Conservation (phyloP, 2,888 invertebrate genomes). For the Chouioia cunea region DNA sequence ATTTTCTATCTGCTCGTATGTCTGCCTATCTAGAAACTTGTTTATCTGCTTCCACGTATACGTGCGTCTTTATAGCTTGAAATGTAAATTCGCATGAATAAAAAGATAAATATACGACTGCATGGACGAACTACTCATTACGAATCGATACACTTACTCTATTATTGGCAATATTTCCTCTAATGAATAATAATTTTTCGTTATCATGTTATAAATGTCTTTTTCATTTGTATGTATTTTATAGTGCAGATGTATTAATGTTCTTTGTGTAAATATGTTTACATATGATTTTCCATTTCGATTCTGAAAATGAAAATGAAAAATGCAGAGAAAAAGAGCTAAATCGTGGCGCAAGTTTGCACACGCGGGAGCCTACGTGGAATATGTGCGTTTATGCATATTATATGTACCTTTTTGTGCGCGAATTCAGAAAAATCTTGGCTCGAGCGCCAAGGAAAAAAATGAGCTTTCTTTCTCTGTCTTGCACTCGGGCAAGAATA, state of each 20-base stretch:
- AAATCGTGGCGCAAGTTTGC: constrained; percentile 20
- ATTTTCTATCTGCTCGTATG: constrained; percentile 1
- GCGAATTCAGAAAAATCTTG: constrained; percentile 32
- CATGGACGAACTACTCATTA: too few relatives aligned
- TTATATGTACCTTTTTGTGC: constrained; percentile 12
- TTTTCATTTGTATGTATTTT: too few relatives aligned
- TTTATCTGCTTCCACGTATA: constrained; percentile 1
- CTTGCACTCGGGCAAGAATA: constrained; percentile 2
- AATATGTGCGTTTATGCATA: constrained; percentile 20
- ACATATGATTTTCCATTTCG: too few relatives aligned
- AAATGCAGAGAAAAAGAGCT: constrained; percentile 14
- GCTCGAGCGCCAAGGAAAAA: constrained; percentile 24
- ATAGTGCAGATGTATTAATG: neutral
- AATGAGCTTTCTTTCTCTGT: constrained; percentile 23
- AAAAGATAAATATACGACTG: too few relatives aligned
- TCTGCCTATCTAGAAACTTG: neutral
- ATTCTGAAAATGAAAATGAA: constrained; percentile 1
- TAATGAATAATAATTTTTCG: too few relatives aligned
- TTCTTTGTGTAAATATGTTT: neutral
- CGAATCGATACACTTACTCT: too few relatives aligned
- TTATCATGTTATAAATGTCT: too few relatives aligned
- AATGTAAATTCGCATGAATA: too few relatives aligned
- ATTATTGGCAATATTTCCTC: too few relatives aligned
- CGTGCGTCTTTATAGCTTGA: neutral
- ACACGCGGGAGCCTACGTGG: constrained; percentile 6